Evolutionary conservation across 2,113 vertebrate species (phyloP).

Genomic region (Otis tarda): DNA sequence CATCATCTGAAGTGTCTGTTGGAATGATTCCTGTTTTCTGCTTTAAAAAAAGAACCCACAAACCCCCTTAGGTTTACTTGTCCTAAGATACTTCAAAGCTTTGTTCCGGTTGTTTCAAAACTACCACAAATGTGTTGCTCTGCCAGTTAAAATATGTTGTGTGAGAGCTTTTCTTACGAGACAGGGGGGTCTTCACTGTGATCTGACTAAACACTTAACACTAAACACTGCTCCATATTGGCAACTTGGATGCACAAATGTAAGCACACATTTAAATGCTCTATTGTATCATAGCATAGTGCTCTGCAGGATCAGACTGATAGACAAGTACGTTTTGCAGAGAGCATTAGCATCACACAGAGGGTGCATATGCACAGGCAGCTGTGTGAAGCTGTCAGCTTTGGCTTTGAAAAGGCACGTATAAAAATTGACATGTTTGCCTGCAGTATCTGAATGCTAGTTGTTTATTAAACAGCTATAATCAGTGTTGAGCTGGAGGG

Average conservation of each 20-base stretch:
- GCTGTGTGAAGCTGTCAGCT: background rate
- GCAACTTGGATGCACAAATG: background rate
- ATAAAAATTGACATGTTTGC: background rate
- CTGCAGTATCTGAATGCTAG: background rate
- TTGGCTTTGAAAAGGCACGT: background rate
- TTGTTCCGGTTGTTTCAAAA: background rate
- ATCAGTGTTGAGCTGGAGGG: background rate
- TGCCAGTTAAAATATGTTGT: background rate
- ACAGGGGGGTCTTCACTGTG: background rate
- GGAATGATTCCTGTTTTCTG: background rate
- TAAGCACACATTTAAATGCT: background rate
- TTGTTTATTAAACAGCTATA: background rate
- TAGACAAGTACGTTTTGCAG: background rate
- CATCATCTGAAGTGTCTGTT: background rate
- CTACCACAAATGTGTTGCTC: background rate
- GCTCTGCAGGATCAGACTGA: background rate
- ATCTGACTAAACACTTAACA: background rate
- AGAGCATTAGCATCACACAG: background rate
- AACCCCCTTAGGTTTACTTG: background rate
- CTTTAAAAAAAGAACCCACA: background rate
- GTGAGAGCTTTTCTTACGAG: background rate
- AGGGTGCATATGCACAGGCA: background rate
- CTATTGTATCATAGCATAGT: background rate
- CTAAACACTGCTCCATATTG: background rate
- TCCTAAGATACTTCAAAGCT: background rate